Conservation (phyloP, 2,113 vertebrate species). For the Eonycteris spelaea region DNA sequence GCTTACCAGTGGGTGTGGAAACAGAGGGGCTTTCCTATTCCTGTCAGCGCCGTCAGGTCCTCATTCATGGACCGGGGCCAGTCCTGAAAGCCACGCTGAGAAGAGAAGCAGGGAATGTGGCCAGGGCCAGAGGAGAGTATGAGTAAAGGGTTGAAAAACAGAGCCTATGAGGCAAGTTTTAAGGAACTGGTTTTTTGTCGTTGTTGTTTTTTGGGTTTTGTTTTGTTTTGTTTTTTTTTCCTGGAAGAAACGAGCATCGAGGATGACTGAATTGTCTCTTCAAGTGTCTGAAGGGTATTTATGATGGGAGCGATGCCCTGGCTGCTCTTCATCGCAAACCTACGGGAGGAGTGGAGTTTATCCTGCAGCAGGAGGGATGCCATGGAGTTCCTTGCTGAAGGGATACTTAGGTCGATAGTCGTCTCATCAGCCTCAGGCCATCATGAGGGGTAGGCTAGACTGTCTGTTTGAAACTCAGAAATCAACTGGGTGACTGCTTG, state of each 20-base stretch:
- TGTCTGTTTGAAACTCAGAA: neutral
- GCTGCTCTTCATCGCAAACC: neutral
- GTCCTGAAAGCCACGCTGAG: neutral
- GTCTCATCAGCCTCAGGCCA: neutral
- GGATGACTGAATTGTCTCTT: neutral
- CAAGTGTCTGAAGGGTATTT: neutral
- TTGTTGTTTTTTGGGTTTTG: too few species aligned
- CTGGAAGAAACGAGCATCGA: neutral
- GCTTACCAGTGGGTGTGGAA: neutral
- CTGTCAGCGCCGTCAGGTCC: neutral
- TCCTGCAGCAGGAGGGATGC: neutral
- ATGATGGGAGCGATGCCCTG: neutral
- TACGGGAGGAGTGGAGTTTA: neutral
- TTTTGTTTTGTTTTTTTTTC: too few species aligned
- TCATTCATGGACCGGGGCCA: neutral
- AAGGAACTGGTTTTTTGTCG: conserved; percentile 37
- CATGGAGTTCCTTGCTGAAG: neutral
- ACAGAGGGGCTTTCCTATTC: neutral
- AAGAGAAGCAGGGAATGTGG: neutral
- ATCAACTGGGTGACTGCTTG: neutral
- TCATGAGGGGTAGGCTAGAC: neutral
- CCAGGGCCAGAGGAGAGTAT: neutral
- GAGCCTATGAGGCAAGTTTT: neutral
- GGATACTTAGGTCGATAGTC: neutral
- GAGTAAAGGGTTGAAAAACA: neutral